Base-by-base conservation (phyloP, 2,888 invertebrate genomes). In the Parapristionchus giblindavisi region DNA sequence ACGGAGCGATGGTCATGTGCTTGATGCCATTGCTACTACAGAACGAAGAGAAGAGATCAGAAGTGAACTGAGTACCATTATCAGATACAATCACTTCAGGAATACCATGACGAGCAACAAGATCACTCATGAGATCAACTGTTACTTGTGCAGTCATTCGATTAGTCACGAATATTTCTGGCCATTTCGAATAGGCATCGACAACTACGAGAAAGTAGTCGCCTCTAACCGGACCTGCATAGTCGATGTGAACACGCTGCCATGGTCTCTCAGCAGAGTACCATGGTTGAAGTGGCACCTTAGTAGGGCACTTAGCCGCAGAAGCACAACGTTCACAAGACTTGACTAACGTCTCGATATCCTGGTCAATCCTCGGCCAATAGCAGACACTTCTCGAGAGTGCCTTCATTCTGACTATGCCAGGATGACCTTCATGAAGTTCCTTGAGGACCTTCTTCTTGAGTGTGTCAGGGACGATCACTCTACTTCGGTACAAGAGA, bases 111-210 rank as follows among this genome's bases (percentile, higher is more conserved):
- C 48, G 21, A 11, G 58, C 21, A 32, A 73, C 29, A 6, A 51
- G n/a, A 8, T 60, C 58, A 8, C 24, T 58, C 60, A 73, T 11
- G 27, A 36, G 21, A 17, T 48, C 51, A 6, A 66, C 66, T 4
- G 66, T 66, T 14, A 51, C 38, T 17, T 17, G n/a, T 29, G 66
- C 66, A 6, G 66, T 66, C 27, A 66, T 66, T 14, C 27, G 43
- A 21, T 27, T 6, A 24, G 51, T 66, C 4, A 5, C 32, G 48
- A 21, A 43, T 5, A 88, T 85, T 80, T 89, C 89, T 1, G 87
- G 84, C 89, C 89, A 90, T 76, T 89, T 90, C 0, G 89, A 88
- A 77, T 84, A 85, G 21, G 88, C 84, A 77, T 90, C 89, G 3
- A 88, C 85, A 8, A 89, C 78, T n/a, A 89, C 79, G 4, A 89